Evolutionary conservation across 2,797 vertebrate species (phyloP).

Genomic region (Cephalopachus bancanus): DNA sequence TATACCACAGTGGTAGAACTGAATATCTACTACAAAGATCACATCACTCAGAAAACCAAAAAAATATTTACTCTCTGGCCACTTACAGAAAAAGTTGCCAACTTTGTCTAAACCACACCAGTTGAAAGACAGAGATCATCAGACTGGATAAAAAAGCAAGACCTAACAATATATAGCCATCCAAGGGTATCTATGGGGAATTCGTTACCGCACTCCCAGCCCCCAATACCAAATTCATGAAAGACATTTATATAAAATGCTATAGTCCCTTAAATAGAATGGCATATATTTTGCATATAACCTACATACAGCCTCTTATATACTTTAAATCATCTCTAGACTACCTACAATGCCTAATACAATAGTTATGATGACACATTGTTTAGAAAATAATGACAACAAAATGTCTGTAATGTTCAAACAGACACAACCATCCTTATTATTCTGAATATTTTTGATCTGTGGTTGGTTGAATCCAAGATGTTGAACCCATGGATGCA

Average conservation of each 20-base stretch:
- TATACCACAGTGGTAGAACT: not conserved
- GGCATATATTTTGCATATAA: not conserved
- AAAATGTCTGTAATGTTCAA: not conserved
- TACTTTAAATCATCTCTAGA: not conserved
- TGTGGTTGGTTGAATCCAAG: not conserved
- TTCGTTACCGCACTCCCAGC: not conserved
- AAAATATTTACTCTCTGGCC: not conserved
- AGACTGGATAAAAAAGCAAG: not conserved
- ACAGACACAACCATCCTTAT: not conserved
- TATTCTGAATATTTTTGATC: not conserved
- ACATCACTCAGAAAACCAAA: not conserved
- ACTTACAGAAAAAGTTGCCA: not conserved
- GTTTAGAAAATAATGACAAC: not conserved
- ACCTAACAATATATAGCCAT: not conserved
- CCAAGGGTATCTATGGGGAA: not conserved
- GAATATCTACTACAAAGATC: not conserved
- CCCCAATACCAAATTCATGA: not conserved
- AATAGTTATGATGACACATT: not conserved
- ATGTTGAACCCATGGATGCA: not conserved
- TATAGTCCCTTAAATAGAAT: not conserved
- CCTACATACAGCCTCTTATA: not conserved
- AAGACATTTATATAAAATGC: not conserved
- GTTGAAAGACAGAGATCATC: not conserved
- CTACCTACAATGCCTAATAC: not conserved
- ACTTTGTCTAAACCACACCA: not conserved